A percentile compares a stretch with the other conserved stretches of the same genome.
phyloP scores from a whole-genome alignment of 2,113 vertebrate species.

The Ranitomeya imitator region DNA sequence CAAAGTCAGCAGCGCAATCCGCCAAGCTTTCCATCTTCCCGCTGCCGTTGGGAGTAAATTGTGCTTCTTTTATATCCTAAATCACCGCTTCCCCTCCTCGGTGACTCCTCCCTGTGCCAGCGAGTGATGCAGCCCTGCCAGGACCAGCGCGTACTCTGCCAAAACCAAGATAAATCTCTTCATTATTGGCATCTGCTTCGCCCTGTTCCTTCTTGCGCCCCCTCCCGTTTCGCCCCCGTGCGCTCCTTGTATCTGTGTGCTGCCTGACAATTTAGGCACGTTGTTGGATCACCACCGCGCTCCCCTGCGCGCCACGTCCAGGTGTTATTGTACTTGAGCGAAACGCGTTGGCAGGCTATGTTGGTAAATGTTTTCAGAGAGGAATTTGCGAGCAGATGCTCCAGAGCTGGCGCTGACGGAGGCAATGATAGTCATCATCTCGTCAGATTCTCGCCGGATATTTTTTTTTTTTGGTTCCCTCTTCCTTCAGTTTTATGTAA shows the following conservation, averaged over 20 bases:
- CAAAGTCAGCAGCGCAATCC: conserved; percentile 19
- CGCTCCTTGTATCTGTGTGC: neutral
- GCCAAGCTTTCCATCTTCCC: conserved; percentile 35
- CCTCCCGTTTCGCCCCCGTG: neutral
- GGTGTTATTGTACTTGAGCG: conserved; percentile 32
- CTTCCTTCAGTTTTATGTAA: too few species aligned
- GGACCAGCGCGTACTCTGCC: neutral
- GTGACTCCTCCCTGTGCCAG: conserved; percentile 3
- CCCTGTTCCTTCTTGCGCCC: neutral
- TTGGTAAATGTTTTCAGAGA: conserved; percentile 21
- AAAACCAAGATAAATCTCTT: conserved; percentile 41
- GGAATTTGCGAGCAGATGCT: conserved; percentile 38
- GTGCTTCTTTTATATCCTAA: conserved; percentile 41
- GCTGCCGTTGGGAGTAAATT: conserved; percentile 28
- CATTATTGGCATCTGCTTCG: conserved; percentile 39
- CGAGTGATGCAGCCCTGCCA: conserved; percentile 9
- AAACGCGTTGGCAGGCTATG: neutral
- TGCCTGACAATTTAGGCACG: neutral
- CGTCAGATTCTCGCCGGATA: neutral
- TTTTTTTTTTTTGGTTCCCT: too few species aligned
- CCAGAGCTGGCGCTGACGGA: neutral
- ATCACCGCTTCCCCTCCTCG: conserved; percentile 36
- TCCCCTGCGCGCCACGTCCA: neutral
- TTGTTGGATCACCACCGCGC: conserved; percentile 4
- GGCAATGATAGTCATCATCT: neutral